A percentile compares a stretch with the other conserved stretches of the same genome.
Evolutionary conservation across 2,797 vertebrate species (phyloP).

Genomic region (Sarcoramphus papa): DNA sequence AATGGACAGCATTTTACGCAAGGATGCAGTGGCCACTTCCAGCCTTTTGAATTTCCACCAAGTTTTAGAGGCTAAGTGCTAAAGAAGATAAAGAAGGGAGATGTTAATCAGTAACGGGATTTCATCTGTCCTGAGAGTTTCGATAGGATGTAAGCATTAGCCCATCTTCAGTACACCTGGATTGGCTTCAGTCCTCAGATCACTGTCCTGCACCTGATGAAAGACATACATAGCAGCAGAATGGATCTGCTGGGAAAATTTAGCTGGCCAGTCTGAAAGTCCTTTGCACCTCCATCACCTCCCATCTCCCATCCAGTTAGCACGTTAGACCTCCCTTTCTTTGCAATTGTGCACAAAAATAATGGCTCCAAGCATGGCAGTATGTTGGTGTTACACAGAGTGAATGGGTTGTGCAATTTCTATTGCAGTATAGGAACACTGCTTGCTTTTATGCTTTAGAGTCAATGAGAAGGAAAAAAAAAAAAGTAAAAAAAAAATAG

Average conservation of each 20-base stretch:
- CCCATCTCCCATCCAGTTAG: background rate
- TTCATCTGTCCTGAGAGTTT: background rate
- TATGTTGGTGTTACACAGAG: background rate
- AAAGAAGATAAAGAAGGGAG: background rate
- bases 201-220: background rate
- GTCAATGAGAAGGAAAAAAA: background rate
- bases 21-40: background rate
- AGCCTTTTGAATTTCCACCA: background rate
- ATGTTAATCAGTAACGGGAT: background rate
- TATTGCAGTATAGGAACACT: background rate
- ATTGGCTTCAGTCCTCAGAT: background rate
- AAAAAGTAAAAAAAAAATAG: background rate
- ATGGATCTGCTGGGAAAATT: background rate
- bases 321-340: rapidly evolving
- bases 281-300: background rate
- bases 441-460: background rate
- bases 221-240: background rate
- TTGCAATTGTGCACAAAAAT: background rate
- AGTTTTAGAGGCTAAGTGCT: background rate
- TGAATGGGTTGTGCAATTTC: background rate
- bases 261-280: background rate
- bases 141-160: background rate
- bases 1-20: background rate
- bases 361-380: background rate
- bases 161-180: background rate